A percentile compares a stretch with the other conserved stretches of the same genome.
Conservation (phyloP, 2,888 invertebrate genomes). For the Scaptomyza reducta region DNA sequence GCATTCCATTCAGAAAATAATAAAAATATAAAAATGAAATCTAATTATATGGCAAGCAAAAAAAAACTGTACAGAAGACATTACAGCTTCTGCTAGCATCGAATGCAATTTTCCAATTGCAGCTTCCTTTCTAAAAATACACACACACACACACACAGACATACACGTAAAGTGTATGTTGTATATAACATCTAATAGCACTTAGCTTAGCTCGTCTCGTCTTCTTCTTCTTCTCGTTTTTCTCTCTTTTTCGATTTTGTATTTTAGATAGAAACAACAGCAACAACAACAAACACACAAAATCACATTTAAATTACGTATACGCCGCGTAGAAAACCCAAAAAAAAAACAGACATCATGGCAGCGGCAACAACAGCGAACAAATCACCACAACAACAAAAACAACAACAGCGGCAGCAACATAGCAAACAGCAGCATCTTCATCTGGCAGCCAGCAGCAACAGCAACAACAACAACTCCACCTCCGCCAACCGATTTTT, state of each 20-base stretch:
- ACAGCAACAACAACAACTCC: constrained; percentile 29
- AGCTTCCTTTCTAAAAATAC: constrained; percentile 72
- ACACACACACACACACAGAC: constrained; percentile 9
- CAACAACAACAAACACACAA: constrained; percentile 31
- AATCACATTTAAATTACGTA: constrained; percentile 76
- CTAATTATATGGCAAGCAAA: constrained; percentile 53
- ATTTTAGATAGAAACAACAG: constrained; percentile 55
- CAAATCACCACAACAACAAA: constrained; percentile 62
- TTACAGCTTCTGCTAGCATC: constrained; percentile 24
- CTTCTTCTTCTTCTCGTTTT: constrained; percentile 6
- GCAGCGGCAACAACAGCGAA: constrained; percentile 60
- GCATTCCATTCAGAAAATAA: constrained; percentile 31
- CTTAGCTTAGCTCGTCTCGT: constrained; percentile 40
- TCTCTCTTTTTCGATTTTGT: constrained; percentile 45
- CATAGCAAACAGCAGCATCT: constrained; percentile 57
- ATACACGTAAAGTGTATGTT: constrained; percentile 26
- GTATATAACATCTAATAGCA: constrained; percentile 46
- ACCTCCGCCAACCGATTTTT: constrained; percentile 41
- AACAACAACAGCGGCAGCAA: constrained; percentile 25
- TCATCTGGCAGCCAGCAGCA: constrained; percentile 52
- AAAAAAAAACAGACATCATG: constrained; percentile 72
- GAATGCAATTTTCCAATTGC: constrained; percentile 36
- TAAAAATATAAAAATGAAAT: constrained; percentile 61
- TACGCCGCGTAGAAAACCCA: constrained; percentile 51
- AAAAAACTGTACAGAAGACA: constrained; percentile 14